A percentile compares a stretch with the other conserved stretches of the same genome.
These are phyloP conservation scores for Empis livida DNA, from an alignment of 2,888 invertebrate genomes.

Conservation along the genomic window DNA sequence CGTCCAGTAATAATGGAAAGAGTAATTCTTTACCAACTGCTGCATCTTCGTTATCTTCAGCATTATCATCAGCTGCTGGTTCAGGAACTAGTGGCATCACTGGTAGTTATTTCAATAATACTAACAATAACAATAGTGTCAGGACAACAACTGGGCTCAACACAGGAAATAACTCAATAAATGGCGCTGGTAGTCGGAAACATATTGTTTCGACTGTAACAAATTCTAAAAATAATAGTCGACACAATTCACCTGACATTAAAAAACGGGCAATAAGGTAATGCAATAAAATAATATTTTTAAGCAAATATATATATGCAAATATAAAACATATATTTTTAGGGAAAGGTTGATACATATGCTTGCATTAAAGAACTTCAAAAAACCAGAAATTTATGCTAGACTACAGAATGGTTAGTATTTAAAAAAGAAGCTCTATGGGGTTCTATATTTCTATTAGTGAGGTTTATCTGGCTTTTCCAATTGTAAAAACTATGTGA, in stretches of 20 bases:
- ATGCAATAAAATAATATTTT: constrained; percentile 19
- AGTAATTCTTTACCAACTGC: constrained; percentile 10
- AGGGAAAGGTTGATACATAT: constrained; percentile 88
- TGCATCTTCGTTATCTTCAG: constrained; percentile 27
- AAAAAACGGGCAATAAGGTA: constrained; percentile 61
- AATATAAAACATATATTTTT: background rate
- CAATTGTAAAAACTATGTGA: too few species aligned
- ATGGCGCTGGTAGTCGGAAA: constrained; percentile 7
- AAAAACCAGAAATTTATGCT: constrained; percentile 79
- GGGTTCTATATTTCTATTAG: too few species aligned
- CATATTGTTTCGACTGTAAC: constrained; percentile 3
- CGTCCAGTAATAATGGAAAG: background rate
- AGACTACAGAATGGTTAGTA: constrained; percentile 67
- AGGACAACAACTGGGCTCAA: constrained; percentile 9
- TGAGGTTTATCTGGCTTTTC: too few species aligned
- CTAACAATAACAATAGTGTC: constrained; percentile 4
- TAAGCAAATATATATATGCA: too few species aligned
- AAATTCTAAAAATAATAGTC: constrained; percentile 23
- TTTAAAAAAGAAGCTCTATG: background rate
- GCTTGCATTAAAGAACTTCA: constrained; percentile 83
- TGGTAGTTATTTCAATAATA: constrained; percentile 21
- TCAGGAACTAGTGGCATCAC: constrained; percentile 24
- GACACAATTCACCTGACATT: constrained; percentile 48
- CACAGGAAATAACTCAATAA: constrained; percentile 4
- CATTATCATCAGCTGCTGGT: constrained; percentile 20